Percentiles rank a stretch among this genome's conserved stretches.
These are phyloP conservation scores for Arctia plantaginis DNA, from an alignment of 2,888 invertebrate genomes.

Conservation along the genomic window DNA sequence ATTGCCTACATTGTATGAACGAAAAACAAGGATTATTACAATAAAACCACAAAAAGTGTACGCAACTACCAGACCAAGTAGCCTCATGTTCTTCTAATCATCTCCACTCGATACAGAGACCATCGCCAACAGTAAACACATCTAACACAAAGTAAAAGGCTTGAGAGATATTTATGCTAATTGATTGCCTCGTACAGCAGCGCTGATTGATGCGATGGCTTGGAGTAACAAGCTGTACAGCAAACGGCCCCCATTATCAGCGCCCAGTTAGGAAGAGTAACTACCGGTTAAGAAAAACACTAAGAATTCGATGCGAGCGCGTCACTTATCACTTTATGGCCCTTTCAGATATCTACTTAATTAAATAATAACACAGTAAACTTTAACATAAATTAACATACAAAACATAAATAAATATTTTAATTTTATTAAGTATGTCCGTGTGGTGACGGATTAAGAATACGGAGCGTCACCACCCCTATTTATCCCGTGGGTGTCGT, in stretches of 20 bases:
- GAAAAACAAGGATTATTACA: background rate
- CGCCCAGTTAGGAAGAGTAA: constrained; percentile 3
- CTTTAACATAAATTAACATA: too few species aligned
- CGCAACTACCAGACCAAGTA: background rate
- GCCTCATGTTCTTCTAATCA: background rate
- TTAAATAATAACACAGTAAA: background rate
- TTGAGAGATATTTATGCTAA: constrained; percentile 18
- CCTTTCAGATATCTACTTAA: background rate
- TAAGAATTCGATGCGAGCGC: background rate
- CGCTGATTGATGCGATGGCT: constrained; percentile 3
- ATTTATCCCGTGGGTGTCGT: too few species aligned
- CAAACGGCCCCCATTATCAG: constrained; percentile 6
- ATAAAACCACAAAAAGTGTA: background rate
- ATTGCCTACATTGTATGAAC: background rate
- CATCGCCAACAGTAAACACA: background rate
- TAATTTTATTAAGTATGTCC: too few species aligned
- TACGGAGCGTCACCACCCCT: too few species aligned
- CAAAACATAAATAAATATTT: too few species aligned
- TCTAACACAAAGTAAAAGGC: background rate
- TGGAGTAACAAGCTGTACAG: constrained; percentile 3
- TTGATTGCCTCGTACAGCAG: constrained; percentile 9
- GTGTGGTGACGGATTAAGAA: too few species aligned
- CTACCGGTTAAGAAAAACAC: background rate
- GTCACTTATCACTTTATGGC: background rate
- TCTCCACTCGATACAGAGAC: background rate